Evolutionary conservation across 2,113 vertebrate genomes (phyloP).

Genomic region (Anarrhichthys ocellatus): DNA sequence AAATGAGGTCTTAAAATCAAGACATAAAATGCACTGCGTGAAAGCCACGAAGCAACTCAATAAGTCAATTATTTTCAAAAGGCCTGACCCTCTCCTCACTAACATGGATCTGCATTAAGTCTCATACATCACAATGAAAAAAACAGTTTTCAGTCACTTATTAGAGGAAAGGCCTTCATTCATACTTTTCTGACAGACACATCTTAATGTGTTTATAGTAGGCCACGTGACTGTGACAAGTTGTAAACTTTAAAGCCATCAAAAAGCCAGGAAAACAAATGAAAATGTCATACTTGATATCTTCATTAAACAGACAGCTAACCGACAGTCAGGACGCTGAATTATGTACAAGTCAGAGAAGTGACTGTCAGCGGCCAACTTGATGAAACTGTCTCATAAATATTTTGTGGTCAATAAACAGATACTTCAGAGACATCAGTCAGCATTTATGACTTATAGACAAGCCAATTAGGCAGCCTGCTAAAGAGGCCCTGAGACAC

Average conservation of each 20-base stretch:
- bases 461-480: constrained; percentile 35
- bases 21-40: background rate
- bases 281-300: background rate
- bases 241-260: background rate
- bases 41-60: background rate
- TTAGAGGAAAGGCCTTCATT: background rate
- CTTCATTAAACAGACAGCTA: background rate
- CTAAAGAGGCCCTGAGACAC: constrained; percentile 12
- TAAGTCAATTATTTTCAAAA: background rate
- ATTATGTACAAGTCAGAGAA: background rate
- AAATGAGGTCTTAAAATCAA: background rate
- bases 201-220: background rate
- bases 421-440: constrained; percentile 20
- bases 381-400: constrained; percentile 46
- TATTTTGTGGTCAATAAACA: constrained; percentile 63
- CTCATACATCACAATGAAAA: background rate
- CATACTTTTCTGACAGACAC: background rate
- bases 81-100: background rate
- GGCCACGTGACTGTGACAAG: background rate
- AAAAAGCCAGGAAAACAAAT: background rate
- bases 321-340: background rate
- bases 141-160: background rate
- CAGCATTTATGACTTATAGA: constrained; percentile 35
- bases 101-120: background rate
- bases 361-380: constrained; percentile 9